A percentile compares a stretch with the other conserved stretches of the same genome.
Conservation (phyloP, 2,797 vertebrate genomes). For the Pristis pectinata region DNA sequence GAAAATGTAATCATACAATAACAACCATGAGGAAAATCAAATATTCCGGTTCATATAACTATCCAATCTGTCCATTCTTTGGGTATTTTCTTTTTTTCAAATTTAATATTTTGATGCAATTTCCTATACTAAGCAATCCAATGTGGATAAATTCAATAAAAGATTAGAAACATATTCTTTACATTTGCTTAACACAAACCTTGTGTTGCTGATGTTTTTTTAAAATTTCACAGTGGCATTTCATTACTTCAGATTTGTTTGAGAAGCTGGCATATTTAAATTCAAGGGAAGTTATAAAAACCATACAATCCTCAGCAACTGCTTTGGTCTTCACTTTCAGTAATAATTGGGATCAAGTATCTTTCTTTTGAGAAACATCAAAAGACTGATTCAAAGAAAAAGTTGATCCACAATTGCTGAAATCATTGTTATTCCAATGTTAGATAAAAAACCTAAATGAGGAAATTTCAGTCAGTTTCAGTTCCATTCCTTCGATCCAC, state of each 20-base stretch:
- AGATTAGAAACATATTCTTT: slow-evolving; percentile 6
- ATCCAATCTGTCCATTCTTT: not conserved
- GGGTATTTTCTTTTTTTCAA: not conserved
- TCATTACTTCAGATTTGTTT: not conserved
- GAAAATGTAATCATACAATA: not conserved
- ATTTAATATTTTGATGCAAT: slow-evolving; percentile 6
- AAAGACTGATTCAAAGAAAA: slow-evolving; percentile 3
- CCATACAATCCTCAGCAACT: not conserved
- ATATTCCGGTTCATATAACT: not conserved
- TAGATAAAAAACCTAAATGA: not conserved
- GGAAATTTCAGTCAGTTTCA: not conserved
- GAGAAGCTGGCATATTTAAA: slow-evolving; percentile 11
- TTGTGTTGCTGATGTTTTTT: not conserved
- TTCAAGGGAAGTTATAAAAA: slow-evolving; percentile 6
- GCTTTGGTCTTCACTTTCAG: not conserved
- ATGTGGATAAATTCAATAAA: slow-evolving; percentile 6
- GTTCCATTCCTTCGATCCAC: not conserved
- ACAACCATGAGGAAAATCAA: not conserved
- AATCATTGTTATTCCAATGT: slow-evolving; percentile 1
- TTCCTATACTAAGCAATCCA: not conserved
- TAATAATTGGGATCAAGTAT: slow-evolving; percentile 23
- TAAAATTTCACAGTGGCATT: not conserved
- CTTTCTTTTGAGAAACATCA: slow-evolving; percentile 10
- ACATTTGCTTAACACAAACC: slow-evolving; percentile 16
- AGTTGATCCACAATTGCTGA: not conserved